Evolutionary conservation across 2,113 vertebrate species (phyloP).

Genomic region (Illadopsis cleaveri): DNA sequence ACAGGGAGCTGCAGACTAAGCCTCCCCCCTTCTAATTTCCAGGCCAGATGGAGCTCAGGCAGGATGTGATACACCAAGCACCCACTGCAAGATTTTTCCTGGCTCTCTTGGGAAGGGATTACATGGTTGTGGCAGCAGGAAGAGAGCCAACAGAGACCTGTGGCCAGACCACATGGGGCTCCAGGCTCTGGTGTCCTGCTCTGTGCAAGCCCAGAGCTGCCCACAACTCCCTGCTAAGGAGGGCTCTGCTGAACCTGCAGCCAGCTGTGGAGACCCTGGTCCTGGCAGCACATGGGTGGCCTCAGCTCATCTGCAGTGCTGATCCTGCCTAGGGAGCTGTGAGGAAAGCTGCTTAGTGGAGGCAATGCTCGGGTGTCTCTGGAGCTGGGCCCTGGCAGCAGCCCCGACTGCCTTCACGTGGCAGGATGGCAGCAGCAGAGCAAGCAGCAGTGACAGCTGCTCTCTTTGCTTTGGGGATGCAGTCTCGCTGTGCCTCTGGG

Average conservation of each 20-base stretch:
- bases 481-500: not conserved
- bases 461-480: not conserved
- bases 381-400: not conserved
- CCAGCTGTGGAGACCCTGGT: fast-evolving
- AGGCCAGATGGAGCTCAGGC: not conserved
- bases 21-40: not conserved
- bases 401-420: fast-evolving
- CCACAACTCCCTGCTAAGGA: not conserved
- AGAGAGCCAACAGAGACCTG: not conserved
- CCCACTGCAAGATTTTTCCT: not conserved
- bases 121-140: not conserved
- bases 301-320: not conserved
- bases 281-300: fast-evolving
- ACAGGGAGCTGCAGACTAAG: not conserved
- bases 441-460: not conserved
- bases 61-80: not conserved
- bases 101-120: not conserved
- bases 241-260: not conserved
- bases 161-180: fast-evolving
- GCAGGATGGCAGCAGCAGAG: not conserved
- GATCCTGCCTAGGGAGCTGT: not conserved
- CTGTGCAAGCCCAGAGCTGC: not conserved
- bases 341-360: not conserved
- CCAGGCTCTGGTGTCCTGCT: not conserved
- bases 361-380: fast-evolving